phyloP scores from a whole-genome alignment of 2,113 vertebrate genomes.

The Hippolais icterina region DNA sequence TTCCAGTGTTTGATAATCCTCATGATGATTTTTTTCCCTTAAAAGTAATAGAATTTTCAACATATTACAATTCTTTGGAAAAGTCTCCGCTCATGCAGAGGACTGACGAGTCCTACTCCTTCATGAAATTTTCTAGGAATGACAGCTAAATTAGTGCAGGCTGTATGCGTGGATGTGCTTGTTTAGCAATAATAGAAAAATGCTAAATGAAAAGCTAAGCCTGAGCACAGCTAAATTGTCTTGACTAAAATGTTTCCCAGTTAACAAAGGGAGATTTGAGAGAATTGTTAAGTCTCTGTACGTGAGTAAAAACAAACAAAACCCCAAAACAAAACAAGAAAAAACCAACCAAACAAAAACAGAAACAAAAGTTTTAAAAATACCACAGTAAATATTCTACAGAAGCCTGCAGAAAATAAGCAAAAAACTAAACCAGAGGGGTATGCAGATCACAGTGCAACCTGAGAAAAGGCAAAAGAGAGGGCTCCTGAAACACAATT shows the following conservation, averaged over 20 bases:
- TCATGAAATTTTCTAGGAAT: neutral
- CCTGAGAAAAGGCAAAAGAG: neutral
- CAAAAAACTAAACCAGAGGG: neutral
- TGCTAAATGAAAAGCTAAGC: neutral
- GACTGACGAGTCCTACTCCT: neutral
- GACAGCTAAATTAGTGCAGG: neutral
- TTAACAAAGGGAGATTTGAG: neutral
- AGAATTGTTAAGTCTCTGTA: neutral
- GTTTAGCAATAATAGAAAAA: neutral
- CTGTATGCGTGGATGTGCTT: neutral
- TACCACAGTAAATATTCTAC: neutral
- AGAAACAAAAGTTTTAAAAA: neutral
- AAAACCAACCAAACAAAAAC: neutral
- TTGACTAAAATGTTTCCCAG: neutral
- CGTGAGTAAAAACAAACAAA: neutral
- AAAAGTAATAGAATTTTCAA: neutral
- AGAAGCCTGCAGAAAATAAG: neutral
- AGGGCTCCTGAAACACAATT: neutral
- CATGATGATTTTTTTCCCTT: neutral
- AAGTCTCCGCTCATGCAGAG: neutral
- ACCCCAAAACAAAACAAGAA: neutral
- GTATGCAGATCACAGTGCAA: neutral
- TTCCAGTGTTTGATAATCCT: neutral
- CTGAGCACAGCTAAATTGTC: neutral
- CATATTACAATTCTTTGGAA: neutral